phyloP scores from a whole-genome alignment of 2,888 invertebrate species.

The Ichneumoninae sp. region DNA sequence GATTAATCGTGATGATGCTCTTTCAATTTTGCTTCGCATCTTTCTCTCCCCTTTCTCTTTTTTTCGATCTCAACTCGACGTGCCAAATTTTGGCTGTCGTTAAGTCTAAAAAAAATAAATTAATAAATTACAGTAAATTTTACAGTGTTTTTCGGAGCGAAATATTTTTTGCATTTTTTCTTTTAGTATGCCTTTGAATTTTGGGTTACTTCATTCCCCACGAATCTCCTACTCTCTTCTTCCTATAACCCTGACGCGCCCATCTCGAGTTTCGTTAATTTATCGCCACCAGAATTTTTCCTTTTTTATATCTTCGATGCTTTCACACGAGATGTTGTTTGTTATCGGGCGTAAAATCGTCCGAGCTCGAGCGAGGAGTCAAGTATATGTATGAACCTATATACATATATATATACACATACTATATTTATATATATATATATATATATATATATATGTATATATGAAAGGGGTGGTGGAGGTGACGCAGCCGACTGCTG shows the following conservation, averaged over 20 bases:
- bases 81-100: neutral
- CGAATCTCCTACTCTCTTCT: conserved; percentile 1
- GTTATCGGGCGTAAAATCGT: conserved; percentile 14
- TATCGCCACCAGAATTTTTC: neutral
- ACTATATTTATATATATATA: neutral
- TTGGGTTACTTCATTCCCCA: neutral
- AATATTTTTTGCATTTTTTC: neutral
- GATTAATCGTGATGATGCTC: conserved; percentile 67
- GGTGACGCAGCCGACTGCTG: neutral
- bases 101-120: neutral
- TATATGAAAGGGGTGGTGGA: conserved; percentile 2
- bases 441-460: neutral
- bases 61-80: conserved; percentile 32
- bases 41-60: conserved; percentile 36
- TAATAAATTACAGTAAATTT: neutral
- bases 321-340: neutral
- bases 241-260: neutral
- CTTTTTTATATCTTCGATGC: neutral
- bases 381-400: conserved; percentile 1
- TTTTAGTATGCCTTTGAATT: neutral
- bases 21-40: conserved; percentile 67
- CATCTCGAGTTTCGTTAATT: conserved; percentile 23
- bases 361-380: neutral
- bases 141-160: neutral
- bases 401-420: neutral